Evolutionary conservation across 64 coral and sea anemone genomes (phyloP), one percentile per base, ranked within the genome.

Genomic region (Pocillopora verrucosa): DNA sequence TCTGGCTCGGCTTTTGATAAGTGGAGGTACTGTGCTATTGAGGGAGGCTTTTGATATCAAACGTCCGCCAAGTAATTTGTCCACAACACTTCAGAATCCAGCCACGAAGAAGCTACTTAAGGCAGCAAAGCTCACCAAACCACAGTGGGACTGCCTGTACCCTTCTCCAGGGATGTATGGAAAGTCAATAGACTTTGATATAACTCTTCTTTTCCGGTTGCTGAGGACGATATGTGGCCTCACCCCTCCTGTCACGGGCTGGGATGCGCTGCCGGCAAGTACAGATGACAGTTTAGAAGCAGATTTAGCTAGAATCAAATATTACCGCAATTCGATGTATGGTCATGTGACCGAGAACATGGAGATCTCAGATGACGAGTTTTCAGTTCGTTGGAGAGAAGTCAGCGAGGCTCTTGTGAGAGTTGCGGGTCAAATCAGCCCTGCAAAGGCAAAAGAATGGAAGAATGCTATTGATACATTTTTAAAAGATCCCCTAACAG

Each of bases 361-460:
- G 86, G 86, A 88, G n/a, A 76, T 88, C 25, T 2, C 26, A 76
- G 86, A 88, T 34, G 36, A 76, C 15, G 56, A 88, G 67, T 88
- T 88, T 76, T 19, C 25, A 60, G n/a, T 16, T 10, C 67, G 59
- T 15, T 88, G 86, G 86, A 34, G 37, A 17, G 58, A 69, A 58
- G 56, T 76, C 58, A 78, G 76, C 3, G 0, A 22, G 25, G 76
- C 76, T 5, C 36, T 78, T 1, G 1, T 78, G 14, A 16, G 86
- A 56, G 12, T 88, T 67, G 86, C 86, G 3, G 86, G 65, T 11
- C 86, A 88, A 45, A 67, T 88, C 57, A 88, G 86, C 86, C 74
- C 14, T 59, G n/a, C n/a, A 41, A 88, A 88, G 73, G 76, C 74
- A 45, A 19, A 11, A 7, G 65, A 60, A 17, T 75, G 85, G 85